Conservation (phyloP, 2,888 invertebrate genomes). For the Euspilapteryx auroguttella region DNA sequence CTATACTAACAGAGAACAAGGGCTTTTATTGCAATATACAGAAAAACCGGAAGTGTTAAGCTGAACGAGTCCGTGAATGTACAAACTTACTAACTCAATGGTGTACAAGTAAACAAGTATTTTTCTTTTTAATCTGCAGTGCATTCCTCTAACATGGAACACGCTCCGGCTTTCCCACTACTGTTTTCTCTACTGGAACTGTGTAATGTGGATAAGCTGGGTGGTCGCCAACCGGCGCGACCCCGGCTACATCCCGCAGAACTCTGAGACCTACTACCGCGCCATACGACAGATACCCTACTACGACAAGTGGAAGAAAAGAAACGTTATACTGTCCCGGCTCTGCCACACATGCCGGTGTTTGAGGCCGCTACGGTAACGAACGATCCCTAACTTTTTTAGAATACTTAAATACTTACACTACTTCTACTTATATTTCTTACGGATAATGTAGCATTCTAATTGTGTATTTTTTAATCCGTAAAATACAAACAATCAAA, state of each 20-base stretch:
- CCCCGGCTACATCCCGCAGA: constrained; percentile 87
- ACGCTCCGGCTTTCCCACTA: constrained; percentile 84
- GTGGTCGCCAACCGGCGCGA: constrained; percentile 85
- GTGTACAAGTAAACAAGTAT: too few species aligned
- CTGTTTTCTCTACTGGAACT: constrained; percentile 88
- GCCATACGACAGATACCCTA: constrained; percentile 92
- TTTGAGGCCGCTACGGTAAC: constrained; percentile 74
- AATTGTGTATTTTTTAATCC: too few species aligned
- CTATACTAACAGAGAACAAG: too few species aligned
- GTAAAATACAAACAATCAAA: too few species aligned
- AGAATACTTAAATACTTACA: too few species aligned
- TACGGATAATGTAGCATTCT: too few species aligned
- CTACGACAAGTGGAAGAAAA: constrained; percentile 90
- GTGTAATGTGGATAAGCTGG: constrained; percentile 93
- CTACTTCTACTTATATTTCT: too few species aligned
- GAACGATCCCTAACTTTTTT: too few species aligned
- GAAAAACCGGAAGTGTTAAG: too few species aligned
- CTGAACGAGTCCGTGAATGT: too few species aligned
- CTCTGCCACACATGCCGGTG: constrained; percentile 91
- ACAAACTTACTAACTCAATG: too few species aligned
- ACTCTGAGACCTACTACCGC: constrained; percentile 87
- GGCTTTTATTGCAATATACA: too few species aligned
- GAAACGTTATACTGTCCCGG: constrained; percentile 77
- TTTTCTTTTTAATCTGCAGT: constrained; percentile 57
- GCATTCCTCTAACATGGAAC: constrained; percentile 90